Evolutionary conservation across 2,888 invertebrate species (phyloP), one percentile per base, ranked within the genome.

Genomic region (Platerodrilus igneus): DNA sequence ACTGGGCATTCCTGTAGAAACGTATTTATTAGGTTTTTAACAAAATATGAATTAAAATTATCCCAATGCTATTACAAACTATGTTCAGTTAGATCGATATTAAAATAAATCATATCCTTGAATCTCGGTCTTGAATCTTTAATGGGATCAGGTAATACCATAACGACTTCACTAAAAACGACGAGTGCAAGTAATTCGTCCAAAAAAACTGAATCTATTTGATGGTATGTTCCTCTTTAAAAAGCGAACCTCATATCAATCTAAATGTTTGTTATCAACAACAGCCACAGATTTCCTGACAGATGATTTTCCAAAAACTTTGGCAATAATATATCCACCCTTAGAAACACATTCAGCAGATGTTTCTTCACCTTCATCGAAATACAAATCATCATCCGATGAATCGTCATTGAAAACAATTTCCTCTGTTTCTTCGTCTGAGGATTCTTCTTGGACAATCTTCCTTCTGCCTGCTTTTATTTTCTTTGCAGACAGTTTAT

Each of bases 41-140:
- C n/a, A n/a, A n/a, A n/a, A n/a, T n/a, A n/a, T n/a, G n/a, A n/a
- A n/a, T n/a, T n/a, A n/a, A n/a, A n/a, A n/a, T n/a, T n/a, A n/a
- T n/a, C n/a, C n/a, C n/a, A n/a, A n/a, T n/a, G n/a, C n/a, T 29
- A 29, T 29, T 29, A 19, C 9, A 29, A n/a, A 16, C 31, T 18
- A 18, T 31, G 31, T 16, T 19, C 37, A 7, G 32, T 17, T 15
- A 42, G 21, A 21, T 33, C 42, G 26, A 21, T 32, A 14, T 42
- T 42, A 20, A 43, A 43, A 19, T 43, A 39, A 8, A 41, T 14
- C 34, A 44, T 44, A 5, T 19, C 21, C 21, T 39, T 15, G 11
- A 38, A 41, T 18, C 43, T 43, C n/a, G 38, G n/a, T 8, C 43
- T 14, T 18, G n/a, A 31, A 15, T 34, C 36, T 27, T 39, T 28